A percentile compares a stretch with the other conserved stretches of the same genome.
phyloP scores from a whole-genome alignment of 2,888 invertebrate species.

The Koerneria pararmatus region DNA sequence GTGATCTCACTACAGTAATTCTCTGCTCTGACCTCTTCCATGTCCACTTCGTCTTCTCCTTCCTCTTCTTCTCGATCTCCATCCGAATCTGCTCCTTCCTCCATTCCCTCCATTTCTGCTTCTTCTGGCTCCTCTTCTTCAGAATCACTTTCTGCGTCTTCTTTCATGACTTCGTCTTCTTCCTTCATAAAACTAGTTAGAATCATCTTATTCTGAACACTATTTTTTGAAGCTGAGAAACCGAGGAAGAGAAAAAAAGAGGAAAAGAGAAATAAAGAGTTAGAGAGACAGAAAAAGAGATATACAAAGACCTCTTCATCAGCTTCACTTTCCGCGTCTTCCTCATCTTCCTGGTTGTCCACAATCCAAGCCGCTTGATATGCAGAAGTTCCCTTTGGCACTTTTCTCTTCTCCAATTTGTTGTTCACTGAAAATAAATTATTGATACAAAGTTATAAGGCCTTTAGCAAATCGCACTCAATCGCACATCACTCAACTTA shows the following conservation, averaged over 20 bases:
- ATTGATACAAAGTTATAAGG: not conserved
- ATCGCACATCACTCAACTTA: no score
- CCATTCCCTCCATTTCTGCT: slow-evolving; percentile 34
- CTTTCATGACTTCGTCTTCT: slow-evolving; percentile 17
- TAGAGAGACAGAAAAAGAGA: no score
- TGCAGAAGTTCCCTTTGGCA: slow-evolving; percentile 91
- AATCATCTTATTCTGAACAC: slow-evolving; percentile 64
- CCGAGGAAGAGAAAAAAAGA: no score
- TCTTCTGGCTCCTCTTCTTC: slow-evolving; percentile 64
- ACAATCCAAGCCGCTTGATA: slow-evolving; percentile 83
- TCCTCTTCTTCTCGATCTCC: slow-evolving; percentile 27
- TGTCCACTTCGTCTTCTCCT: slow-evolving; percentile 32
- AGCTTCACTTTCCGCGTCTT: slow-evolving; percentile 35
- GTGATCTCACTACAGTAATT: no score
- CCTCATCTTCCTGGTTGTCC: slow-evolving; percentile 56
- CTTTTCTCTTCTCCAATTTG: slow-evolving; percentile 68
- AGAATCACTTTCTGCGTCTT: slow-evolving; percentile 15
- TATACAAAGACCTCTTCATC: no score
- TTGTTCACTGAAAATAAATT: slow-evolving; percentile 28
- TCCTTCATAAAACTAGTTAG: slow-evolving; percentile 23
- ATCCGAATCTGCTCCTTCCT: slow-evolving; percentile 69
- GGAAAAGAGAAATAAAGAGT: no score
- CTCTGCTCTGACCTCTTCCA: slow-evolving; percentile 44
- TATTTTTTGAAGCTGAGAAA: slow-evolving; percentile 1
- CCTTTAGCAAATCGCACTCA: not conserved